Conservation (phyloP, 1,140 invertebrate genomes). For the Leptinotarsa lineolata region DNA sequence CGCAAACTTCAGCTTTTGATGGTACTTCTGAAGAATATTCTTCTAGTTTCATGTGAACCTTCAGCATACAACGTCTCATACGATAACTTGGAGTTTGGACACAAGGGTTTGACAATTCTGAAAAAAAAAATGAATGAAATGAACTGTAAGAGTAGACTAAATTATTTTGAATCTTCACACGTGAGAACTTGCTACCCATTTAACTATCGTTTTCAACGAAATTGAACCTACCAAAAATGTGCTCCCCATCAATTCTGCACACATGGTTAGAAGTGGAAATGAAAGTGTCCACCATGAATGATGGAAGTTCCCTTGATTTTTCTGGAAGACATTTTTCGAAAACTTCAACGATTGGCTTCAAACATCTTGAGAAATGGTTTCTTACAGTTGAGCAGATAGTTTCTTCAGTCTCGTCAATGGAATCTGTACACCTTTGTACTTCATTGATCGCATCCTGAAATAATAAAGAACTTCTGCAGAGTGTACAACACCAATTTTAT, state of each 20-base stretch:
- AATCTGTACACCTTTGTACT: constrained; percentile 19
- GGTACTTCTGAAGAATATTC: constrained; percentile 3
- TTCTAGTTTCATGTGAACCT: constrained; percentile 6
- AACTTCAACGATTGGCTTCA: constrained; percentile 24
- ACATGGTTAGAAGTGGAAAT: constrained; percentile 24
- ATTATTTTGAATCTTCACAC: too few species aligned
- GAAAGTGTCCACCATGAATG: constrained; percentile 22
- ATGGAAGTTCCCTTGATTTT: constrained; percentile 27
- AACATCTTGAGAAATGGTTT: constrained; percentile 30
- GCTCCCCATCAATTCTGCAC: constrained; percentile 37
- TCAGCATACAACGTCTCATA: constrained; percentile 2
- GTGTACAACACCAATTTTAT: too few species aligned
- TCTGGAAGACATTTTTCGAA: constrained; percentile 36
- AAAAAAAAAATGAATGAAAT: not conserved
- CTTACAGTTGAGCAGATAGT: constrained; percentile 31
- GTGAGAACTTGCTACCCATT: too few species aligned
- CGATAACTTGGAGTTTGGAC: not conserved
- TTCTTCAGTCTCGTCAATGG: constrained; percentile 31
- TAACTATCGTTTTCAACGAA: not conserved
- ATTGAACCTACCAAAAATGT: constrained; percentile 35
- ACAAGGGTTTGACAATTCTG: constrained; percentile 26
- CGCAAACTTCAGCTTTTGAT: constrained; percentile 18
- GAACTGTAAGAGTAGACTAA: too few species aligned
- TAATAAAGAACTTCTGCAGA: not conserved
- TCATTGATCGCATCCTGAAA: constrained; percentile 26